A percentile compares a stretch with the other conserved stretches of the same genome.
Conservation (phyloP, 2,888 invertebrate species). For the Limnephilus lunatus region DNA sequence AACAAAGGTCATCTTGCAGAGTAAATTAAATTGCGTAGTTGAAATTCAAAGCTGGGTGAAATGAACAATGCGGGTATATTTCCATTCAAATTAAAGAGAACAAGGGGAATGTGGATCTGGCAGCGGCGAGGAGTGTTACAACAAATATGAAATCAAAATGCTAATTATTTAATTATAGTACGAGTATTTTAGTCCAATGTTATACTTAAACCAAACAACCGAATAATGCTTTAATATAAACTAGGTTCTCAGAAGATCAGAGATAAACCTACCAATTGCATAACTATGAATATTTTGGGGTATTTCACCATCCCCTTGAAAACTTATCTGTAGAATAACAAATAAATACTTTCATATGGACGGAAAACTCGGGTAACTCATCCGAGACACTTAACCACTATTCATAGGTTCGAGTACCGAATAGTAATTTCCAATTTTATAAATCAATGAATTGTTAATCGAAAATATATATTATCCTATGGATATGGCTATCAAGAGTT, state of each 20-base stretch:
- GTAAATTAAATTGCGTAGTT: not conserved
- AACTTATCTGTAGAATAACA: no score
- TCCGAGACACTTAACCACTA: no score
- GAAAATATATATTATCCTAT: no score
- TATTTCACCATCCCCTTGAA: no score
- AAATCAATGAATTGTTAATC: no score
- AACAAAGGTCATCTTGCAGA: not conserved
- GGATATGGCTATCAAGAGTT: no score
- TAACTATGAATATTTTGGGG: not conserved
- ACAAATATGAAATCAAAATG: not conserved
- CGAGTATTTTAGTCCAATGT: not conserved
- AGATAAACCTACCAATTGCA: not conserved
- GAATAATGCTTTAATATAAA: not conserved
- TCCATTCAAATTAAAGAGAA: not conserved
- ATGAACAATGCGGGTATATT: not conserved
- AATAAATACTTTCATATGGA: no score
- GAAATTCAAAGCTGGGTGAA: constrained; percentile 11
- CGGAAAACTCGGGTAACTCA: no score
- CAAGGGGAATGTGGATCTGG: not conserved
- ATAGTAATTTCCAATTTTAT: no score
- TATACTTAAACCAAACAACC: not conserved
- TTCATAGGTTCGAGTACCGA: no score
- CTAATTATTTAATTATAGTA: not conserved
- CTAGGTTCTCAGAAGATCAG: not conserved
- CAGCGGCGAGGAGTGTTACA: not conserved